Conservation (phyloP, 2,113 vertebrate genomes). For the Marcusenius ussheri region DNA sequence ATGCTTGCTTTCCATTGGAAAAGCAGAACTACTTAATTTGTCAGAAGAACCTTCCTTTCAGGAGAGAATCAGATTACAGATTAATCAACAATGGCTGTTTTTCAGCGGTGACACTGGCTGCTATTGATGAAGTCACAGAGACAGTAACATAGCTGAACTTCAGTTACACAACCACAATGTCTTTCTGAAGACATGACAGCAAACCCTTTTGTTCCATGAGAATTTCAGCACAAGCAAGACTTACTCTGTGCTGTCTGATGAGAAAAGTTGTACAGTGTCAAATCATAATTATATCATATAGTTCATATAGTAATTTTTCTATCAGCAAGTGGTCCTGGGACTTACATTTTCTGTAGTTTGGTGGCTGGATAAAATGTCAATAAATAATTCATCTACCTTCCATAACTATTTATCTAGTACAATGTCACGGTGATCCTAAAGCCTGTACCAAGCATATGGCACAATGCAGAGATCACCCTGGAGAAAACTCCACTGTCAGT, state of each 20-base stretch:
- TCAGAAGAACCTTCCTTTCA: background rate
- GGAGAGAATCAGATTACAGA: conserved; percentile 7
- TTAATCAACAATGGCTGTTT: background rate
- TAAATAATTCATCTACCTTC: background rate
- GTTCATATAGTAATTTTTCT: background rate
- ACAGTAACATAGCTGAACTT: background rate
- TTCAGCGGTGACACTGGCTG: background rate
- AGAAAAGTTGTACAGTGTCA: background rate
- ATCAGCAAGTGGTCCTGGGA: background rate
- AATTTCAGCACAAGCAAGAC: background rate
- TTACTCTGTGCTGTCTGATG: background rate
- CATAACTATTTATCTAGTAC: background rate
- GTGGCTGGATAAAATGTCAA: background rate
- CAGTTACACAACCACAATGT: background rate
- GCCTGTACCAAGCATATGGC: background rate
- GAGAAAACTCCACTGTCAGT: background rate
- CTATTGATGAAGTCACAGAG: background rate
- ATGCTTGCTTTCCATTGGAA: background rate
- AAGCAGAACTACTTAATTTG: conserved; percentile 1
- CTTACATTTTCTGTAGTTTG: background rate
- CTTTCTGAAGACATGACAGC: background rate
- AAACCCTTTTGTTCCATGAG: background rate
- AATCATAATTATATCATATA: background rate
- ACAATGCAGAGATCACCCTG: background rate
- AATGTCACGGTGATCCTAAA: background rate